These are phyloP conservation scores for Ispidina picta DNA, from an alignment of 2,797 vertebrate species.

Conservation along the genomic window DNA sequence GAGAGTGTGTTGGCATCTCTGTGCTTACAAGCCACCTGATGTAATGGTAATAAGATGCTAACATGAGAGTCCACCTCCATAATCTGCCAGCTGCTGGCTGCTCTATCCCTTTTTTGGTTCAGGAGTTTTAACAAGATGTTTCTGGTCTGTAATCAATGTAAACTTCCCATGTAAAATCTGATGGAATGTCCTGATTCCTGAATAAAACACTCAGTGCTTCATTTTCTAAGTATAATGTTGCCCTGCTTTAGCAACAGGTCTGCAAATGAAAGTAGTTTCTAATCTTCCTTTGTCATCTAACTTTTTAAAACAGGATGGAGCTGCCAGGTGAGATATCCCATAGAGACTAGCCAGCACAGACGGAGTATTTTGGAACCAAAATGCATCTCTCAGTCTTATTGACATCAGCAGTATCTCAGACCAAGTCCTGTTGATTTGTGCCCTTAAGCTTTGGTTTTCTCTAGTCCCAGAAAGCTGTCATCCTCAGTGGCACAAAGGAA, in stretches of 20 bases:
- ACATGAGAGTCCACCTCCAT: not conserved
- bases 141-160: conserved; percentile 42
- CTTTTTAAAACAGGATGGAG: not conserved
- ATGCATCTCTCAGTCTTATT: not conserved
- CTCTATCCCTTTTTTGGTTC: not conserved
- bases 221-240: fast-evolving
- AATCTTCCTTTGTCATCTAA: not conserved
- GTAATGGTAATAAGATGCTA: not conserved
- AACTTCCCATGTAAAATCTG: conserved; percentile 25
- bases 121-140: conserved; percentile 13
- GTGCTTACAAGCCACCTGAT: not conserved
- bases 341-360: not conserved
- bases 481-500: not conserved
- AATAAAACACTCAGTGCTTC: not conserved
- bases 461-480: not conserved
- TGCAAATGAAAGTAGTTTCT: not conserved
- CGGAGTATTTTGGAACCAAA: conserved; percentile 2
- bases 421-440: fast-evolving
- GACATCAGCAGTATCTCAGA: not conserved
- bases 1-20: not conserved
- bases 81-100: conserved; percentile 27
- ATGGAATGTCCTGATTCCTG: not conserved
- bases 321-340: conserved; percentile 13
- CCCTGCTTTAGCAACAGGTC: not conserved
- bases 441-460: not conserved